phyloP scores from a whole-genome alignment of 2,797 vertebrate genomes.

The Pogonophryne albipinna region DNA sequence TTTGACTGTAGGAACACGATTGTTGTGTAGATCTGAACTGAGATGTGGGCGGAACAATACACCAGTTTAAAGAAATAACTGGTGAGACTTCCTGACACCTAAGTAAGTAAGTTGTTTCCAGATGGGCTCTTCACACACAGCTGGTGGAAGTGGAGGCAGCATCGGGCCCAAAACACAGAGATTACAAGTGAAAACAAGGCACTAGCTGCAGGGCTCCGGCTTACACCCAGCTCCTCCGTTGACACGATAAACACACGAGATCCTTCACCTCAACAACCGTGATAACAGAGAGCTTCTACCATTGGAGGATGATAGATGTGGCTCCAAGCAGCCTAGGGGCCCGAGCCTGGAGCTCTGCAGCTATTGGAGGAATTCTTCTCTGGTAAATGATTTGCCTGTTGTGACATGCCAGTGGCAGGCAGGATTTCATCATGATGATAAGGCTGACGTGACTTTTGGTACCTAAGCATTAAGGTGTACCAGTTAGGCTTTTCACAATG shows the following conservation, averaged over 20 bases:
- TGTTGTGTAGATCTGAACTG: not conserved
- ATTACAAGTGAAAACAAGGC: too few relatives aligned
- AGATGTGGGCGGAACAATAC: not conserved
- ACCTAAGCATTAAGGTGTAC: not conserved
- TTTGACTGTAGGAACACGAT: not conserved
- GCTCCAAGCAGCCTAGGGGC: too few relatives aligned
- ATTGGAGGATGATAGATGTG: too few relatives aligned
- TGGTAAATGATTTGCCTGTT: not conserved
- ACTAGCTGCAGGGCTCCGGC: too few relatives aligned
- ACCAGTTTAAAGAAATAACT: not conserved
- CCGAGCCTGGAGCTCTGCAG: too few relatives aligned
- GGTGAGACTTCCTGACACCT: not conserved
- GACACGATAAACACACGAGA: too few relatives aligned
- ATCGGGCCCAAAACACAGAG: not conserved
- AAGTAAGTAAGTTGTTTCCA: not conserved
- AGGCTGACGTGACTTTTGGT: not conserved
- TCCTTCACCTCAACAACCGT: too few relatives aligned
- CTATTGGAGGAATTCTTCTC: too few relatives aligned
- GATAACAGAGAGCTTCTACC: too few relatives aligned
- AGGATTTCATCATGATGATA: not conserved
- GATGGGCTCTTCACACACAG: not conserved
- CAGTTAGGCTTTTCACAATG: not conserved
- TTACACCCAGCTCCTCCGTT: too few relatives aligned
- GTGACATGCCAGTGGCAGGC: slow-evolving; percentile 12
- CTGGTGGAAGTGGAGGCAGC: not conserved